phyloP scores from a whole-genome alignment of 2,888 invertebrate species.

The Tricholauxania praeusta region DNA sequence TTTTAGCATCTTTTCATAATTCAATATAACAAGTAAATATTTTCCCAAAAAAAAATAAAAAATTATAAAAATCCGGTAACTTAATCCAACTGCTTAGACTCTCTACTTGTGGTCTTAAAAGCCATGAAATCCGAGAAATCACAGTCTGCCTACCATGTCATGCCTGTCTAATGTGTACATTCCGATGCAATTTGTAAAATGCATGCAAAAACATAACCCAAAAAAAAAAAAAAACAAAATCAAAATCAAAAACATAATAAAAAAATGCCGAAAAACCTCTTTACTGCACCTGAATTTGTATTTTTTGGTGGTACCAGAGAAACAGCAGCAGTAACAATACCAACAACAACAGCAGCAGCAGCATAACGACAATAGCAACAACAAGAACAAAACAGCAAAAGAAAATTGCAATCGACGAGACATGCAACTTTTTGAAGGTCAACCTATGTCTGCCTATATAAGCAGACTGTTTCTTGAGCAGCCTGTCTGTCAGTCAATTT shows the following conservation, averaged over 20 bases:
- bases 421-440: conserved; percentile 37
- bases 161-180: conserved; percentile 28
- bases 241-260: neutral
- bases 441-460: conserved; percentile 22
- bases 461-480: neutral
- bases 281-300: conserved; percentile 19
- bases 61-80: too few species aligned
- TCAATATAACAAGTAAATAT: too few species aligned
- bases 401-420: conserved; percentile 32
- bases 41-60: too few species aligned
- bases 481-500: neutral
- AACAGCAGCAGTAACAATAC: neutral
- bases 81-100: neutral
- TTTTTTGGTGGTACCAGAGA: conserved; percentile 22
- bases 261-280: conserved; percentile 12
- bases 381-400: neutral
- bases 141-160: conserved; percentile 10
- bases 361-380: neutral
- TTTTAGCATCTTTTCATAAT: too few species aligned
- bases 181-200: conserved; percentile 34
- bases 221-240: neutral
- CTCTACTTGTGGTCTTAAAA: conserved; percentile 6
- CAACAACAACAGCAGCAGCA: conserved; percentile 7
- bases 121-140: conserved; percentile 31
- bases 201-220: conserved; percentile 2